These are phyloP conservation scores for Mamestra configurata DNA, from an alignment of 1,140 invertebrate species.

Conservation along the genomic window DNA sequence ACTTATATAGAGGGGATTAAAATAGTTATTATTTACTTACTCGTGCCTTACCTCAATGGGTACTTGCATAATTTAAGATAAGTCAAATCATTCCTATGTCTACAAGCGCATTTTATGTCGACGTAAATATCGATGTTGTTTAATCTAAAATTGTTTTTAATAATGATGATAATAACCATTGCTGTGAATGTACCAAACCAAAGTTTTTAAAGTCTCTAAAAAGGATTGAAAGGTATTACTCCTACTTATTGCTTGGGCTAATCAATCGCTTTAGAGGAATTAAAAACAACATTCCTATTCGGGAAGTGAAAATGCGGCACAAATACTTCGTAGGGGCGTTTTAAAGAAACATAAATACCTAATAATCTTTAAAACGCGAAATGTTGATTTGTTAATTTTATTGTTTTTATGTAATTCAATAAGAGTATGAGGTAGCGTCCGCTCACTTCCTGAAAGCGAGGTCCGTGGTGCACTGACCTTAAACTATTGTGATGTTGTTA, in stretches of 20 bases:
- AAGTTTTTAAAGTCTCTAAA: slow-evolving; percentile 22
- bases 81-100: slow-evolving; percentile 40
- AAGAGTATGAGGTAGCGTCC: neutral
- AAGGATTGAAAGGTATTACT: neutral
- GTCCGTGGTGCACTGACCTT: slow-evolving; percentile 29
- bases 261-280: slow-evolving; percentile 17
- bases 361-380: too few species aligned
- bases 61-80: slow-evolving; percentile 42
- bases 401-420: neutral
- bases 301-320: slow-evolving; percentile 25
- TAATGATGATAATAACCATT: neutral
- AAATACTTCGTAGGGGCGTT: slow-evolving; percentile 6
- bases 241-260: neutral
- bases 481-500: slow-evolving; percentile 47
- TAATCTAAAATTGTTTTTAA: neutral
- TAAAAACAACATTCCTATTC: slow-evolving; percentile 46
- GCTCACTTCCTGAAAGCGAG: slow-evolving; percentile 27
- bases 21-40: slow-evolving; percentile 34
- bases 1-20: neutral
- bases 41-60: slow-evolving; percentile 44
- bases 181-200: slow-evolving; percentile 3
- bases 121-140: slow-evolving; percentile 13
- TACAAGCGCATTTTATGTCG: slow-evolving; percentile 7
- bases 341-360: neutral
- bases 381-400: neutral